These are phyloP conservation scores for Polyploca ridens DNA, from an alignment of 2,888 invertebrate species.

Conservation along the genomic window DNA sequence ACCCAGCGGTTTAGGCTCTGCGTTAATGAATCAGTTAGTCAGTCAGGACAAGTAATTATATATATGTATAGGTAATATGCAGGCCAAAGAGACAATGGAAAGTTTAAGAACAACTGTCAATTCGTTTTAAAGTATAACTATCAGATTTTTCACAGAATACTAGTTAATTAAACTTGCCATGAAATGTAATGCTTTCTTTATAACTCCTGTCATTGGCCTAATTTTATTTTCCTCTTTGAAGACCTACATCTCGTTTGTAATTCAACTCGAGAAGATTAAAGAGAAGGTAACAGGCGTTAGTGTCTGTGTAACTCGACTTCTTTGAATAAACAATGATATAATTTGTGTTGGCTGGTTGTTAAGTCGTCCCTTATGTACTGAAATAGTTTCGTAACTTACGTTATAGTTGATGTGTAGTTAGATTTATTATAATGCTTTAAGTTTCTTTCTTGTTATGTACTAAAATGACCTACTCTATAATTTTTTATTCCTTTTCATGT, in stretches of 20 bases:
- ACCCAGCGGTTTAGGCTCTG: too few species aligned
- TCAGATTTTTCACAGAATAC: not conserved
- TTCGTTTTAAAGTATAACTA: too few species aligned
- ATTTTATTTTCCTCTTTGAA: conserved; percentile 1
- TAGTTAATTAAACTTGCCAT: not conserved
- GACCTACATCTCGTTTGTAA: conserved; percentile 8
- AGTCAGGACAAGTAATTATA: too few species aligned
- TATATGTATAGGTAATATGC: too few species aligned
- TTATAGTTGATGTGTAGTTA: not conserved
- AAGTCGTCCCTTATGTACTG: not conserved
- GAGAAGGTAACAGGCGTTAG: conserved; percentile 2
- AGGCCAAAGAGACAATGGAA: too few species aligned
- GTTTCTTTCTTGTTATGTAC: too few species aligned
- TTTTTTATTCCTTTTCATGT: too few species aligned
- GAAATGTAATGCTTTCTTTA: conserved; percentile 1
- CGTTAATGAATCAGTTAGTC: too few species aligned
- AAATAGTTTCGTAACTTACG: not conserved
- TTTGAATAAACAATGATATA: conserved; percentile 12
- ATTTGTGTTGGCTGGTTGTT: conserved; percentile 6
- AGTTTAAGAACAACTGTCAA: too few species aligned
- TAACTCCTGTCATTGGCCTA: not conserved
- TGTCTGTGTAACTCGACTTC: conserved; percentile 10
- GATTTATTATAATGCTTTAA: too few species aligned
- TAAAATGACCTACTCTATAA: too few species aligned
- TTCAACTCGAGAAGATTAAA: conserved; percentile 5